Conservation (phyloP, 2,797 vertebrate species). For the Falco naumanni region DNA sequence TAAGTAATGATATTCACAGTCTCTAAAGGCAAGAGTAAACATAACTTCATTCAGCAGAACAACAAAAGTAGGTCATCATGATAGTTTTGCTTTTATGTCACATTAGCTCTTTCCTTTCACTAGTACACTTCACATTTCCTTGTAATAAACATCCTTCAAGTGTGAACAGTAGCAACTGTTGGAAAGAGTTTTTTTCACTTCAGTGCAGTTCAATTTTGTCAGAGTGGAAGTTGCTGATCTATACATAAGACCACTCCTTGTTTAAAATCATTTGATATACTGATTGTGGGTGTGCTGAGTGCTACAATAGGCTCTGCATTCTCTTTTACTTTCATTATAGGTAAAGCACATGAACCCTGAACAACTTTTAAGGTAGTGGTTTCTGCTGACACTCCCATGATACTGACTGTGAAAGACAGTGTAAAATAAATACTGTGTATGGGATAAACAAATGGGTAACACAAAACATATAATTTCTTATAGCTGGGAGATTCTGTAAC, state of each 20-base stretch:
- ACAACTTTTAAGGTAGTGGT: not conserved
- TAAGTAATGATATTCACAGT: not conserved
- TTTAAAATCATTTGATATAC: not conserved
- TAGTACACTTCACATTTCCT: not conserved
- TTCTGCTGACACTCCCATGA: not conserved
- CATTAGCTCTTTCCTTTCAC: not conserved
- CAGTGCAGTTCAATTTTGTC: not conserved
- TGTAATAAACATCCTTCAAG: not conserved
- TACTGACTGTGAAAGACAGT: not conserved
- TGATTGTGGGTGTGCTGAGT: not conserved
- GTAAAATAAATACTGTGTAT: not conserved
- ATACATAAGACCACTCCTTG: not conserved
- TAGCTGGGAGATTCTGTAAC: not conserved
- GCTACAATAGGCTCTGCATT: not conserved
- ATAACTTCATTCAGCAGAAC: not conserved
- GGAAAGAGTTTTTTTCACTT: not conserved
- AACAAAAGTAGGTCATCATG: not conserved
- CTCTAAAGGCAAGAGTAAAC: not conserved
- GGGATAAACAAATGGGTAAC: not conserved
- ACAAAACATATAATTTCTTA: not conserved
- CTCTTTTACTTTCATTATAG: not conserved
- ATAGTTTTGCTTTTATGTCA: constrained; percentile 5
- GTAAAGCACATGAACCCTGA: not conserved
- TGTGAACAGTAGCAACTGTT: not conserved
- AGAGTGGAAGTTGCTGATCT: not conserved